These are phyloP conservation scores for Pseudococcus viburni DNA, from an alignment of 2,888 invertebrate genomes.

Conservation along the genomic window DNA sequence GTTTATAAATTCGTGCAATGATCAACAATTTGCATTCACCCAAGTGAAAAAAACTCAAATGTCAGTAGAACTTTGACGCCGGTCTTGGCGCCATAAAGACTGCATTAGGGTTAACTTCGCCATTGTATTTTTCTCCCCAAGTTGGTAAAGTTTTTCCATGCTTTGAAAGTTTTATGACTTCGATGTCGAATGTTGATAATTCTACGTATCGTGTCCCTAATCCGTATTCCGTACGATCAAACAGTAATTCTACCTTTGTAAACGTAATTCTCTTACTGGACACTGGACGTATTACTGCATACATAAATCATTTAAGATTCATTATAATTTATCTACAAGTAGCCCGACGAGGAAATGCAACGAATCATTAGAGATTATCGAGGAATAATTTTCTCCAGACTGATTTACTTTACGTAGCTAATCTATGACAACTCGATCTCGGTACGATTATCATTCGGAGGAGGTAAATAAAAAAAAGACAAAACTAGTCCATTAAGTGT, in stretches of 20 bases:
- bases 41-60: not conserved
- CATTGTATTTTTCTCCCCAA: not conserved
- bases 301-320: not conserved
- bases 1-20: too few relatives aligned
- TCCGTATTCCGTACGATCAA: not conserved
- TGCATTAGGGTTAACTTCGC: not conserved
- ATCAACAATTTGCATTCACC: too few relatives aligned
- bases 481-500: constrained; percentile 25
- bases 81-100: not conserved
- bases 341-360: not conserved
- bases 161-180: not conserved
- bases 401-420: not conserved
- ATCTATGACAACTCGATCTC: not conserved
- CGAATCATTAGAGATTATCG: not conserved
- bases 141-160: not conserved
- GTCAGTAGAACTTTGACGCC: not conserved
- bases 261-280: too few relatives aligned
- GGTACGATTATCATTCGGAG: not conserved
- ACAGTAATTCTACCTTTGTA: not conserved
- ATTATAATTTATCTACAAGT: not conserved
- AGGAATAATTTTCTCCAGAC: not conserved
- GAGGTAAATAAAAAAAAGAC: not conserved
- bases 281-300: too few relatives aligned
- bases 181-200: not conserved
- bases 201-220: not conserved